Evolutionary conservation across 2,113 vertebrate genomes (phyloP), one percentile per base, ranked within the genome.

Genomic region (Dasypus novemcinctus): DNA sequence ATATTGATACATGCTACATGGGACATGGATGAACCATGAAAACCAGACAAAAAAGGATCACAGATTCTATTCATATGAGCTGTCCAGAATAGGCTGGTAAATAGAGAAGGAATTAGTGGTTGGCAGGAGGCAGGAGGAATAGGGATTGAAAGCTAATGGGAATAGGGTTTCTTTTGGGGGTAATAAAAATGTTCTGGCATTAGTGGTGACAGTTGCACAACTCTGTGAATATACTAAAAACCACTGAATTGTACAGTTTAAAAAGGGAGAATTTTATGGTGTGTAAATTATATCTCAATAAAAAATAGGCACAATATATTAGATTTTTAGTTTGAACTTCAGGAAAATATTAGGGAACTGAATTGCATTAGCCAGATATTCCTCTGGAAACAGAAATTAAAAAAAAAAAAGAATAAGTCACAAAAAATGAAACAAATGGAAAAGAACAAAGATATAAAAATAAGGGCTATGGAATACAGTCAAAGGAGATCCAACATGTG

Each of bases 301-400:
- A 69, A 83, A 66, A 36, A 46, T 20, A 91, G 41, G 9, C 78
- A 17, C 43, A 61, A 20, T 41, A n/a, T 90, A 11, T 85, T 90
- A 90, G 38, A 52, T 41, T 46, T 90, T 90, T 79, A 71, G 33
- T 80, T 85, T 85, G 57, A 78, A 79, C 78, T 78, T 71, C 90
- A 85, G 61, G 61, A 71, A 81, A 81, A 91, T 31, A 63, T 71
- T 6, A 46, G 33, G 33, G 14, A 85, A 90, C 21, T 49, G 21
- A 72, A 79, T 21, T 71, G 14, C 69, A 86, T 69, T 84, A 90
- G 27, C 6, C 2, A 59, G 61, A 23, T 74, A 69, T 78, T 78
- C 71, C 33, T 54, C 15, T 85, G 29, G 7, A 46, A 85, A 33
- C 54, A 33, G 27, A 83, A 80, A 72, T 57, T 80, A 72, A 8